Conservation (phyloP, 2,888 invertebrate species). For the Fragum sueziense region DNA sequence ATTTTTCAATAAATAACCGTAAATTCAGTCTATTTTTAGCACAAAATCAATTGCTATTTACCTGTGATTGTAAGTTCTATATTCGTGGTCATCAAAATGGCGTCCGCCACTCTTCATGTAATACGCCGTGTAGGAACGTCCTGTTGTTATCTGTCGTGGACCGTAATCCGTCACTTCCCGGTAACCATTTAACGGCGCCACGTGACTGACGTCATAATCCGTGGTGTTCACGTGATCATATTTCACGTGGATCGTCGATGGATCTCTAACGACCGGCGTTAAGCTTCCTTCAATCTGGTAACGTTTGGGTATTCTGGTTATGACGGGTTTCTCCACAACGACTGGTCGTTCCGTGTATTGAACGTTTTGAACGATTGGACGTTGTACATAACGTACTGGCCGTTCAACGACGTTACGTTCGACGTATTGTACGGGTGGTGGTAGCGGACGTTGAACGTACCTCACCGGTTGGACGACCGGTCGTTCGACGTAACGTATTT, state of each 20-base stretch:
- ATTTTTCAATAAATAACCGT: no score
- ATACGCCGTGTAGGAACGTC: conserved; percentile 5
- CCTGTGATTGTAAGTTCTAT: not conserved
- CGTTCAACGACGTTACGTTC: not conserved
- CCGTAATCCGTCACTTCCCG: conserved; percentile 1
- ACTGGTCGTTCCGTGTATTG: conserved; percentile 11
- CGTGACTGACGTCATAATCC: conserved; percentile 11
- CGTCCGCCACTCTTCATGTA: not conserved
- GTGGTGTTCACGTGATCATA: conserved; percentile 10
- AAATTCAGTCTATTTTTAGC: no score
- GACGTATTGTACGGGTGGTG: not conserved
- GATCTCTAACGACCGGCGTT: not conserved
- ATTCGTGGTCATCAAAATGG: not conserved
- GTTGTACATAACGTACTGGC: not conserved
- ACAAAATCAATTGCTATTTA: no score
- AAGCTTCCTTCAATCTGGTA: conserved; percentile 9
- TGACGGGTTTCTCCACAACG: conserved; percentile 5
- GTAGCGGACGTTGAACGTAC: not conserved
- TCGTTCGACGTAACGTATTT: not conserved
- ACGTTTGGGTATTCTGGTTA: not conserved
- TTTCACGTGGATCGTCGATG: conserved; percentile 1
- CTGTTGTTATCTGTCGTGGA: not conserved
- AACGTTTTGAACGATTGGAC: not conserved
- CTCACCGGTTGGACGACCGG: not conserved
- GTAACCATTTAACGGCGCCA: not conserved